These are phyloP conservation scores for Philypnodon macrostomus DNA, from an alignment of 2,797 vertebrate genomes.

Conservation along the genomic window DNA sequence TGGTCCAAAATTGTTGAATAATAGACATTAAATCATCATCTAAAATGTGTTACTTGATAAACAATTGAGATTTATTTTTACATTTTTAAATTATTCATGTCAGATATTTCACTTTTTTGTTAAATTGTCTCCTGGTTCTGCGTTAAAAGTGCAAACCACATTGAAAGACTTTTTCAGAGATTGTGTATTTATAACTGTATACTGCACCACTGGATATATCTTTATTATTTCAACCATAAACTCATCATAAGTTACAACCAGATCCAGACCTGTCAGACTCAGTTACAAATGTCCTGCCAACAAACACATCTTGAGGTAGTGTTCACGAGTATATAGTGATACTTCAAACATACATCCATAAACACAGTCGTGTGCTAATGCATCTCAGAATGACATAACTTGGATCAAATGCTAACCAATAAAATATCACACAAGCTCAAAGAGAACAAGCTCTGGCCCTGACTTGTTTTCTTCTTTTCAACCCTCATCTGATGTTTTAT, in stretches of 20 bases:
- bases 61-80: no score
- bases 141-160: no score
- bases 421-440: slow-evolving; percentile 7
- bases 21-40: no score
- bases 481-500: no score
- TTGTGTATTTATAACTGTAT: no score
- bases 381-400: slow-evolving; percentile 6
- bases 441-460: slow-evolving; percentile 1
- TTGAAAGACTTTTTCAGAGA: no score
- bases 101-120: no score
- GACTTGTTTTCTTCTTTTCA: not conserved
- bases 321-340: slow-evolving; percentile 9
- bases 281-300: slow-evolving; percentile 70
- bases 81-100: no score
- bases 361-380: slow-evolving; percentile 32
- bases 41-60: no score
- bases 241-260: slow-evolving; percentile 38
- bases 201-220: no score
- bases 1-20: no score
- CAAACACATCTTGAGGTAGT: slow-evolving; percentile 29
- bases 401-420: slow-evolving; percentile 25
- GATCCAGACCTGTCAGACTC: slow-evolving; percentile 56
- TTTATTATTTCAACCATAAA: slow-evolving; percentile 49
- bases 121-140: no score
- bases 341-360: slow-evolving; percentile 38